Evolutionary conservation across 1,140 invertebrate species (phyloP).

Genomic region (Epicauta chinensis): DNA sequence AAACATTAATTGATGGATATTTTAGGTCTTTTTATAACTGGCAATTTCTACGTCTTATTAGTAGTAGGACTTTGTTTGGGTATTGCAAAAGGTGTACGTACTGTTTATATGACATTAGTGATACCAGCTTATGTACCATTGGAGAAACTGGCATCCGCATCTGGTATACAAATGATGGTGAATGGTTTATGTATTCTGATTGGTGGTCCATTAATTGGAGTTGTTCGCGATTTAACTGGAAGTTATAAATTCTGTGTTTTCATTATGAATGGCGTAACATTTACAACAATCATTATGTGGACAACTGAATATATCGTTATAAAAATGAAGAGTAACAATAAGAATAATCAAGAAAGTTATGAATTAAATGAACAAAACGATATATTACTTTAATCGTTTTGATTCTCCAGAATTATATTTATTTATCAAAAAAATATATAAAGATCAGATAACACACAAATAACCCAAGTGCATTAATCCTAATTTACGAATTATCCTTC

Average conservation of each 20-base stretch:
- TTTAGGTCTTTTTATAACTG: constrained; percentile 25
- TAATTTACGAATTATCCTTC: no score
- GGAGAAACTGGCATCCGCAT: constrained; percentile 54
- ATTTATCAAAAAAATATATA: no score
- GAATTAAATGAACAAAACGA: no score
- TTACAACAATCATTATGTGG: constrained; percentile 43
- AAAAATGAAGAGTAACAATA: constrained; percentile 2
- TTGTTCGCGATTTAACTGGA: constrained; percentile 40
- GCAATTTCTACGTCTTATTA: constrained; percentile 20
- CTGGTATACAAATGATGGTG: constrained; percentile 54
- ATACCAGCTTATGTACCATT: constrained; percentile 59
- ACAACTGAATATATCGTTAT: constrained; percentile 19
- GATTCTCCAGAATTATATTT: no score
- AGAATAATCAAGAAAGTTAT: not conserved
- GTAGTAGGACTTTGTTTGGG: constrained; percentile 52
- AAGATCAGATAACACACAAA: no score
- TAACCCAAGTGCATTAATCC: no score
- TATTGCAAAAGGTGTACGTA: constrained; percentile 56
- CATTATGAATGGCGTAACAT: constrained; percentile 43
- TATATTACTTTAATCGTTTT: no score
- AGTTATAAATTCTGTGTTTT: constrained; percentile 41
- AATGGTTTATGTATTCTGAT: constrained; percentile 43
- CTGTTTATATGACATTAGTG: constrained; percentile 59
- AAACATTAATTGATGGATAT: not conserved
- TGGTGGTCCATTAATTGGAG: constrained; percentile 32